phyloP scores from a whole-genome alignment of 2,797 vertebrate species.

The Ceyx erithaca region DNA sequence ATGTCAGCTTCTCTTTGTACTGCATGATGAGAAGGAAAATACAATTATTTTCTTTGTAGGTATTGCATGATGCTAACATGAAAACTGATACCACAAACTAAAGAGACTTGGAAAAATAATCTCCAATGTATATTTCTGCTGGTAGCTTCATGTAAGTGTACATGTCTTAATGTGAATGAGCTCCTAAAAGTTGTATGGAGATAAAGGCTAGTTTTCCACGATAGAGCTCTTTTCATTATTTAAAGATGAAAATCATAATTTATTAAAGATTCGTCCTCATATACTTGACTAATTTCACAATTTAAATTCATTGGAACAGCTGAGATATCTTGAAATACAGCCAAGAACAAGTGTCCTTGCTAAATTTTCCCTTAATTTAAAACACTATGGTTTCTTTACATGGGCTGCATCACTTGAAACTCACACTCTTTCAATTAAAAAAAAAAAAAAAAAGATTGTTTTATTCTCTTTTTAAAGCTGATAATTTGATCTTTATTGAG shows the following conservation, averaged over 20 bases:
- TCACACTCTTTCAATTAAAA: not conserved
- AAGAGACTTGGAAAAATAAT: not conserved
- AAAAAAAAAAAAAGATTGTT: not conserved
- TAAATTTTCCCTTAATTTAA: not conserved
- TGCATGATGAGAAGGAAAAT: not conserved
- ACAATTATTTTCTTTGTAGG: not conserved
- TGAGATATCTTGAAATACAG: conserved; percentile 5
- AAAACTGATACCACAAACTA: not conserved
- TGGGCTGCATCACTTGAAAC: not conserved
- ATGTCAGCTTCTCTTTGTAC: not conserved
- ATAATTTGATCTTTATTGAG: not conserved
- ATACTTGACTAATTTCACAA: conserved; percentile 1
- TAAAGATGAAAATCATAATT: not conserved
- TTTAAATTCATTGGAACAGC: conserved; percentile 9
- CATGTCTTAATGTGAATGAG: not conserved
- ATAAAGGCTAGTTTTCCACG: not conserved
- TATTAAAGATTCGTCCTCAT: not conserved
- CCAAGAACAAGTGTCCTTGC: not conserved
- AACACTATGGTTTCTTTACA: not conserved
- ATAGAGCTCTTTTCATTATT: not conserved
- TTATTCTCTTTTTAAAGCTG: not conserved
- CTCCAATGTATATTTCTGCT: not conserved
- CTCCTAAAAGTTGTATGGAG: not conserved
- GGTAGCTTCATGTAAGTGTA: not conserved
- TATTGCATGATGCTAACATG: not conserved